Conservation (phyloP, 2,797 vertebrate species). For the Lepidocolaptes lacrymiger region DNA sequence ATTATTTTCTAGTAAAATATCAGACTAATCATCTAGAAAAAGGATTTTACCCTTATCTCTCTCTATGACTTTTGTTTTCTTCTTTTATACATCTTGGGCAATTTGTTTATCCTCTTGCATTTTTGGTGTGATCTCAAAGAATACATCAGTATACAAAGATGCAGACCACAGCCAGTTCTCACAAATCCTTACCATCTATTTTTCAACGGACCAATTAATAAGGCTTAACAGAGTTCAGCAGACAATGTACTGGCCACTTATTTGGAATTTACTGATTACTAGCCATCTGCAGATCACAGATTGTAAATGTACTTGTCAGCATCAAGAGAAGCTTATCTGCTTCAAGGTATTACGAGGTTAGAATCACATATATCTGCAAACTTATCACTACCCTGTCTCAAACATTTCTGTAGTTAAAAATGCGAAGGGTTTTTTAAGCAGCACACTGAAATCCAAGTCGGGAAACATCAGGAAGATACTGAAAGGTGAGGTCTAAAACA, state of each 20-base stretch:
- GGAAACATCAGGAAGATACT: not conserved
- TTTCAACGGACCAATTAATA: slow-evolving; percentile 17
- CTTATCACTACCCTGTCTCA: not conserved
- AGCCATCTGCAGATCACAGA: slow-evolving; percentile 30
- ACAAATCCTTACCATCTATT: not conserved
- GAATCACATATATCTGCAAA: not conserved
- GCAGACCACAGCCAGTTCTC: not conserved
- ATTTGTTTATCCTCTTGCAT: not conserved
- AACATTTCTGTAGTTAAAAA: not conserved
- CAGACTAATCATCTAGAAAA: not conserved
- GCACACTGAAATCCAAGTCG: not conserved
- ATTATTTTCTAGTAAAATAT: not conserved
- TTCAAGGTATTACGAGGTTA: slow-evolving; percentile 19
- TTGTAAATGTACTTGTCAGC: slow-evolving; percentile 9
- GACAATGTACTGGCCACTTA: not conserved
- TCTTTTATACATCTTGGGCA: not conserved
- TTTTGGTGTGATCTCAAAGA: not conserved
- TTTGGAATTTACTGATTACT: not conserved
- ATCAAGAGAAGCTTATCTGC: not conserved
- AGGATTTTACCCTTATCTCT: not conserved
- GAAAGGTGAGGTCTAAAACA: not conserved
- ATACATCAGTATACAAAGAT: not conserved
- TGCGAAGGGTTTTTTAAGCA: not conserved
- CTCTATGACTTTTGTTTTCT: not conserved
- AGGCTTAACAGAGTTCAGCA: not conserved